Evolutionary conservation across 2,113 vertebrate genomes (phyloP).

Genomic region (Morone chrysops): DNA sequence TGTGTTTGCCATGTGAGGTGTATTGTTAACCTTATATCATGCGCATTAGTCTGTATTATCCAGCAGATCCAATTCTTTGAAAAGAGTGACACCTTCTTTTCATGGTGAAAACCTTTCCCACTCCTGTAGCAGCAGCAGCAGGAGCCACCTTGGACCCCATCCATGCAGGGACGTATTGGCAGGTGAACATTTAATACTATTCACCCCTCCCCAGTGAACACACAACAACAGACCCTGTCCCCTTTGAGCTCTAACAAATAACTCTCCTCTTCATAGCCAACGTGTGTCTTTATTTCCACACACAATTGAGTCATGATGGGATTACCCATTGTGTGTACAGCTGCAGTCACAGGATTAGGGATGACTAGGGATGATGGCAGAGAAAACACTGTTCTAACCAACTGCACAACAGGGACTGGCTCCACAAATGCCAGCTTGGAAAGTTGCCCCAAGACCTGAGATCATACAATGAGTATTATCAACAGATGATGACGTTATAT

Average conservation of each 20-base stretch:
- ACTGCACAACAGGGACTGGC: conserved; percentile 45
- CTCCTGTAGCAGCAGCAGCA: conserved; percentile 12
- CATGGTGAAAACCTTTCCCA: neutral
- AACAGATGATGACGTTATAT: conserved; percentile 22
- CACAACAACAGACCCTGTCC: conserved; percentile 64
- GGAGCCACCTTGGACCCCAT: conserved; percentile 31
- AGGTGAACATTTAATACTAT: conserved; percentile 65
- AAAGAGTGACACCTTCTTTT: conserved; percentile 39
- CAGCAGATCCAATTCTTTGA: conserved; percentile 24
- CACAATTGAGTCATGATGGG: conserved; percentile 79
- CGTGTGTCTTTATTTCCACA: conserved; percentile 76
- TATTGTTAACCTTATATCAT: conserved; percentile 33
- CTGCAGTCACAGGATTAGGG: conserved; percentile 80
- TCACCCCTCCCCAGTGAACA: conserved; percentile 47
- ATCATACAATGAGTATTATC: conserved; percentile 24
- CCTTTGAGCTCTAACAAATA: conserved; percentile 69
- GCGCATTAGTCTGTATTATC: conserved; percentile 27
- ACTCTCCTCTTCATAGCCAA: conserved; percentile 61
- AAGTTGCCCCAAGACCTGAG: conserved; percentile 41
- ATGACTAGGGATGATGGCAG: conserved; percentile 72
- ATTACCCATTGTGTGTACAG: conserved; percentile 80
- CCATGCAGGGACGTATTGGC: conserved; percentile 44
- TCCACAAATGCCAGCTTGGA: conserved; percentile 29
- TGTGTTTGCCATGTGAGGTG: conserved; percentile 13
- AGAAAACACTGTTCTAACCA: conserved; percentile 63